Conservation (phyloP, 2,113 vertebrate species). For the Phyllostomus hastatus region DNA sequence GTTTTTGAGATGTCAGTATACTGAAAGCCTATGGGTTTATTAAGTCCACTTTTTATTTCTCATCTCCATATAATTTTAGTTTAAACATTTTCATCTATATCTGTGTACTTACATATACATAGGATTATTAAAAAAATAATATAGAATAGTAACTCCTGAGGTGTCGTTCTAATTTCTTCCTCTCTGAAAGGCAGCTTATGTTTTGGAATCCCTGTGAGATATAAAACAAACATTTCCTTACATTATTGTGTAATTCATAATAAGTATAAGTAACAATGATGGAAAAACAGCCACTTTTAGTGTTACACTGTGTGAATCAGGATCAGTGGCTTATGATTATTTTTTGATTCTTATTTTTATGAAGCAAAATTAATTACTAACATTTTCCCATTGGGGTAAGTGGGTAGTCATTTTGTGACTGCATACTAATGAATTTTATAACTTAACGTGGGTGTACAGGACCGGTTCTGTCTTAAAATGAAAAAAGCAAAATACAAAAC, state of each 20-base stretch:
- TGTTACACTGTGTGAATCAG: background rate
- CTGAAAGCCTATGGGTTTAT: background rate
- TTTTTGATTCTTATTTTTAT: background rate
- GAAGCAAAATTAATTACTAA: background rate
- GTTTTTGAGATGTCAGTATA: background rate
- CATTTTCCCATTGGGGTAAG: background rate
- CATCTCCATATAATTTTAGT: conserved; percentile 7
- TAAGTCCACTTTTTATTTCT: background rate
- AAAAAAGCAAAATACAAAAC: background rate
- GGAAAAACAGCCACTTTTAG: background rate
- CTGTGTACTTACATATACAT: conserved; percentile 72
- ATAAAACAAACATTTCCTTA: conserved; percentile 42
- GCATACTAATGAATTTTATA: background rate
- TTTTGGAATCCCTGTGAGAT: conserved; percentile 46
- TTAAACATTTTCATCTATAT: background rate
- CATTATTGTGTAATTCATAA: conserved; percentile 1
- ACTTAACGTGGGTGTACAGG: background rate
- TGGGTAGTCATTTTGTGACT: background rate
- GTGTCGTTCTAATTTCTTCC: conserved; percentile 63
- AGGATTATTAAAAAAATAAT: conserved; percentile 73
- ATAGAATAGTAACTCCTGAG: conserved; percentile 73
- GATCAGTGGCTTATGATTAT: background rate
- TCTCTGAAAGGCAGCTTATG: background rate
- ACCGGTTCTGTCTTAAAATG: background rate
- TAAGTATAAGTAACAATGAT: background rate